Conservation (phyloP, 2,888 invertebrate species). For the Brachypalpus laphriformis region DNA sequence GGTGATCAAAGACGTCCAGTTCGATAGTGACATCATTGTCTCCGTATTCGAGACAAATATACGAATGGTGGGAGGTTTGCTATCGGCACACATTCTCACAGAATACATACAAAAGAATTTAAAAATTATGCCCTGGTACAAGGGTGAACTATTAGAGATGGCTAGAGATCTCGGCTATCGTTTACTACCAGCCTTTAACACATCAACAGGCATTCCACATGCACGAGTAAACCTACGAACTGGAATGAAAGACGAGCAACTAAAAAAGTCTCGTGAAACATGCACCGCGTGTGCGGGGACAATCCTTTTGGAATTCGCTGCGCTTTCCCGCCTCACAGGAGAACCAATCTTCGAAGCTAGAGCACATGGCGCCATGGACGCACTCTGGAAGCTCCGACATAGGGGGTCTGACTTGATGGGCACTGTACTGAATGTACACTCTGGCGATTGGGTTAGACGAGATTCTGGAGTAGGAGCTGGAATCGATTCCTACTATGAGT, state of each 20-base stretch:
- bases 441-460: slow-evolving; percentile 98
- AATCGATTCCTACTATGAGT: slow-evolving; percentile 99
- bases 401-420: slow-evolving; percentile 96
- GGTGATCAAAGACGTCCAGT: slow-evolving; percentile 93
- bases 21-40: slow-evolving; percentile 97
- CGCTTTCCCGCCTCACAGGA: slow-evolving; percentile 94
- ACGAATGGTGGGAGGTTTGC: slow-evolving; percentile 95
- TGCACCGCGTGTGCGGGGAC: slow-evolving; percentile 99
- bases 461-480: slow-evolving; percentile 99
- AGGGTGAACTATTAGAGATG: slow-evolving; percentile 93
- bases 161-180: slow-evolving; percentile 96
- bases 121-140: slow-evolving; percentile 91
- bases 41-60: slow-evolving; percentile 99
- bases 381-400: slow-evolving; percentile 97
- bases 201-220: slow-evolving; percentile 98
- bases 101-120: slow-evolving; percentile 90
- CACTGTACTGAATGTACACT: slow-evolving; percentile 98
- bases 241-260: slow-evolving; percentile 90
- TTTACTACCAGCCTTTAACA: slow-evolving; percentile 98
- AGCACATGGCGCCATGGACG: slow-evolving; percentile 97
- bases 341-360: slow-evolving; percentile 96
- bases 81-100: slow-evolving; percentile 96
- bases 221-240: slow-evolving; percentile 94
- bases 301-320: slow-evolving; percentile 98
- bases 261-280: slow-evolving; percentile 92